Conservation (phyloP, 2,113 vertebrate genomes). For the Drymodes brunneopygia region DNA sequence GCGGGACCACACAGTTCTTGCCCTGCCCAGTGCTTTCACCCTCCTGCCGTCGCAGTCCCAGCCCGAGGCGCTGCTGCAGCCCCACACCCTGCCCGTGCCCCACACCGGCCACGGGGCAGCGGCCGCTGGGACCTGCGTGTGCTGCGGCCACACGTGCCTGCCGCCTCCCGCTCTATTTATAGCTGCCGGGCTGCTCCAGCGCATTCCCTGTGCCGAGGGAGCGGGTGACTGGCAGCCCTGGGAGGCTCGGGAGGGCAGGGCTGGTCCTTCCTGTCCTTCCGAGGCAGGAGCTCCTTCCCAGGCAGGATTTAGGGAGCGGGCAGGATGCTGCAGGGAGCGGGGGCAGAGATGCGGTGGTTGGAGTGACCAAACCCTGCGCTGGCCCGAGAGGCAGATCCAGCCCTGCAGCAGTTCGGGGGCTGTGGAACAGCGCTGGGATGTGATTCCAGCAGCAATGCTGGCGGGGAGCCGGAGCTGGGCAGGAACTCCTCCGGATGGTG, state of each 20-base stretch:
- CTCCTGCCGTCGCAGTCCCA: rapidly evolving
- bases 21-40: background rate
- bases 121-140: background rate
- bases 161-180: background rate
- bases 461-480: rapidly evolving
- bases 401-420: background rate
- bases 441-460: background rate
- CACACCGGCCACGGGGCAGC: background rate
- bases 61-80: background rate
- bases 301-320: background rate
- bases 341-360: background rate
- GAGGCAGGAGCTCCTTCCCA: background rate
- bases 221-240: background rate
- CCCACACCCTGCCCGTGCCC: background rate
- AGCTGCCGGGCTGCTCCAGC: background rate
- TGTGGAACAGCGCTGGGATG: background rate
- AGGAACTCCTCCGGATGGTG: background rate
- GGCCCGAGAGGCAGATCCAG: background rate
- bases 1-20: rapidly evolving
- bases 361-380: rapidly evolving
- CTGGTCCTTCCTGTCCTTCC: background rate
- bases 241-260: background rate
- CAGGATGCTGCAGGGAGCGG: background rate
- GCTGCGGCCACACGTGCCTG: background rate
- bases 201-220: background rate